Conservation (phyloP, 2,797 vertebrate species). For the Margarornis squamiger region DNA sequence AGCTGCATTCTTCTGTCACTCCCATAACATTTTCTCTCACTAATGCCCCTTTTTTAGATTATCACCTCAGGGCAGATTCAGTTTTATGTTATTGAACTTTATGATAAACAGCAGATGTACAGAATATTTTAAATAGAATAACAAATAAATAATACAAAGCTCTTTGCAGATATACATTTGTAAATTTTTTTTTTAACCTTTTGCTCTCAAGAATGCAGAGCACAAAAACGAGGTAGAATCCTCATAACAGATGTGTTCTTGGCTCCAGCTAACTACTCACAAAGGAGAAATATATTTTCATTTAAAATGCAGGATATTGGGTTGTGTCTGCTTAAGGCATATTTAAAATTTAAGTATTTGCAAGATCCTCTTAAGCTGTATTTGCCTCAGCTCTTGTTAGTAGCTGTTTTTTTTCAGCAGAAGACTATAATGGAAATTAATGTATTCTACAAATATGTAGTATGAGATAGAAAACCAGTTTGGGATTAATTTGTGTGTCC, state of each 20-base stretch:
- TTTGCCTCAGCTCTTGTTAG: slow-evolving; percentile 2
- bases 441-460: not conserved
- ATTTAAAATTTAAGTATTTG: slow-evolving; percentile 42
- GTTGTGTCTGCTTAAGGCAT: slow-evolving; percentile 45
- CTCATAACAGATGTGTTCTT: slow-evolving; percentile 56
- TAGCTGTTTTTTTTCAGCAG: not conserved
- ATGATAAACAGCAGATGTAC: not conserved
- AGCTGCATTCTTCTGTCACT: slow-evolving; percentile 28
- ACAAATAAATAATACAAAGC: not conserved
- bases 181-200: slow-evolving; percentile 11
- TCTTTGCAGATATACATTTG: not conserved
- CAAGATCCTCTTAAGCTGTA: not conserved
- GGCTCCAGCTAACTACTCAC: slow-evolving; percentile 48
- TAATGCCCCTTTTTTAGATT: not conserved
- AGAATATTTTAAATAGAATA: slow-evolving; percentile 14
- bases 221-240: slow-evolving; percentile 23
- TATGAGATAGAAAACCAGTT: not conserved
- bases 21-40: not conserved
- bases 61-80: not conserved
- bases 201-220: slow-evolving; percentile 9
- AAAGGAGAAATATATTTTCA: slow-evolving; percentile 60
- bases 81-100: not conserved
- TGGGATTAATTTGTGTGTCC: not conserved
- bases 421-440: not conserved
- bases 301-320: slow-evolving; percentile 45